phyloP scores from a whole-genome alignment of 2,888 invertebrate species.

The Leptopilina syphax region DNA sequence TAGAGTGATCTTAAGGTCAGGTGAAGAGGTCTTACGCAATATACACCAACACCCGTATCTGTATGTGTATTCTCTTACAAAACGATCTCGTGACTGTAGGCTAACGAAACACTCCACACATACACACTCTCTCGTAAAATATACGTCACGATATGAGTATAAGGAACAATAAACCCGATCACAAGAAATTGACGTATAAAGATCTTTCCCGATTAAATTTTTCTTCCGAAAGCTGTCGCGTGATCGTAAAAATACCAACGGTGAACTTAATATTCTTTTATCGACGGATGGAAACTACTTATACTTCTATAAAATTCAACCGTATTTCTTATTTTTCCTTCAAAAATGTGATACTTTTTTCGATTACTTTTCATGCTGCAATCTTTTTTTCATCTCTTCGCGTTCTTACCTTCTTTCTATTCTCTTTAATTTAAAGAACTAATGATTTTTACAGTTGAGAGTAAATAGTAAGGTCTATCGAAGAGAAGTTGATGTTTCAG shows the following conservation, averaged over 20 bases:
- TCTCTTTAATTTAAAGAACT: too few species aligned
- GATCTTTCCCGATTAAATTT: constrained; percentile 27
- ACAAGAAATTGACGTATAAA: constrained; percentile 16
- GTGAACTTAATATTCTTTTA: constrained; percentile 10
- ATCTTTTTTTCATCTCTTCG: too few species aligned
- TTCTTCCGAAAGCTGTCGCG: not conserved
- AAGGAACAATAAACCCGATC: constrained; percentile 33
- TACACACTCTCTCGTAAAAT: constrained; percentile 15
- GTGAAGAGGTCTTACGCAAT: constrained; percentile 30
- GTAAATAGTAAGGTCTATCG: too few species aligned
- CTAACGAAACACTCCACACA: not conserved
- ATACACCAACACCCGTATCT: not conserved
- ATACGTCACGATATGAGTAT: not conserved
- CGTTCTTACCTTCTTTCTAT: too few species aligned
- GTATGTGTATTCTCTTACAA: not conserved
- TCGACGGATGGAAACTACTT: not conserved
- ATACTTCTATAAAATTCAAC: not conserved
- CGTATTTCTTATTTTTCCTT: not conserved
- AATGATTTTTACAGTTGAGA: too few species aligned
- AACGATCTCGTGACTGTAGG: too few species aligned
- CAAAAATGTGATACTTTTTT: not conserved
- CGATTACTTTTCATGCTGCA: not conserved
- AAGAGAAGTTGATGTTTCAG: not conserved
- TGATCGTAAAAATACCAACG: constrained; percentile 26
- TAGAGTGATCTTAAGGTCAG: constrained; percentile 27